These are phyloP conservation scores for Pelodytes ibericus DNA, from an alignment of 2,797 vertebrate genomes.

Conservation along the genomic window DNA sequence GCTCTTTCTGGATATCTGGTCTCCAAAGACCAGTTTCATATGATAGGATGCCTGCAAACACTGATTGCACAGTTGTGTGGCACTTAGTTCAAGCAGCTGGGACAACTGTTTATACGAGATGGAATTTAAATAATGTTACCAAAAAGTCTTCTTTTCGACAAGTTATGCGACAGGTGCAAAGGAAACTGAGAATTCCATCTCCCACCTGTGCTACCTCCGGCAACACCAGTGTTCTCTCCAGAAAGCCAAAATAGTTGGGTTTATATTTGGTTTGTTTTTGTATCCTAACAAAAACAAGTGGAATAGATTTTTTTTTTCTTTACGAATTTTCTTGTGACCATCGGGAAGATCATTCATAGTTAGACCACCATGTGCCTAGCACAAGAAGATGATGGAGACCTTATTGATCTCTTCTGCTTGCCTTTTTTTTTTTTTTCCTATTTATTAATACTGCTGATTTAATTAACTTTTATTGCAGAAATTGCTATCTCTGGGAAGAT, in stretches of 20 bases:
- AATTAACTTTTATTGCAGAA: too few species aligned
- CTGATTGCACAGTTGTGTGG: conserved; percentile 28
- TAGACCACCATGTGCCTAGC: conserved; percentile 16
- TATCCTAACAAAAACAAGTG: background rate
- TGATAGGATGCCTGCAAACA: conserved; percentile 27
- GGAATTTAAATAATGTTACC: conserved; percentile 29
- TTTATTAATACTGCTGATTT: conserved; percentile 28
- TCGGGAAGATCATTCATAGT: conserved; percentile 14
- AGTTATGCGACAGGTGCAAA: conserved; percentile 43
- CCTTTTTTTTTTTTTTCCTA: conserved; percentile 24
- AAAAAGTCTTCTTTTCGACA: conserved; percentile 10
- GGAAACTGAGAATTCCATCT: background rate
- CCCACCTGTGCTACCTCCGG: background rate
- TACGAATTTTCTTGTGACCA: conserved; percentile 11
- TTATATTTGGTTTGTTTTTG: background rate
- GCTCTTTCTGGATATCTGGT: conserved; percentile 31
- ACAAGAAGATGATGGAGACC: conserved; percentile 16
- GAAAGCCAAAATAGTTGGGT: background rate
- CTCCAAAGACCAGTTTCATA: conserved; percentile 15
- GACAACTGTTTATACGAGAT: conserved; percentile 23
- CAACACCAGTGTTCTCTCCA: background rate
- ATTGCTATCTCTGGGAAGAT: too few species aligned
- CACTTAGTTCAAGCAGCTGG: conserved; percentile 37
- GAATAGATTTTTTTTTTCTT: background rate
- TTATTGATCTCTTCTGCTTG: conserved; percentile 34